Evolutionary conservation across 35 echinoderm and acorn worm genomes (phyloP), one percentile per base, ranked within the genome.

Genomic region (Anneissia japonica): DNA sequence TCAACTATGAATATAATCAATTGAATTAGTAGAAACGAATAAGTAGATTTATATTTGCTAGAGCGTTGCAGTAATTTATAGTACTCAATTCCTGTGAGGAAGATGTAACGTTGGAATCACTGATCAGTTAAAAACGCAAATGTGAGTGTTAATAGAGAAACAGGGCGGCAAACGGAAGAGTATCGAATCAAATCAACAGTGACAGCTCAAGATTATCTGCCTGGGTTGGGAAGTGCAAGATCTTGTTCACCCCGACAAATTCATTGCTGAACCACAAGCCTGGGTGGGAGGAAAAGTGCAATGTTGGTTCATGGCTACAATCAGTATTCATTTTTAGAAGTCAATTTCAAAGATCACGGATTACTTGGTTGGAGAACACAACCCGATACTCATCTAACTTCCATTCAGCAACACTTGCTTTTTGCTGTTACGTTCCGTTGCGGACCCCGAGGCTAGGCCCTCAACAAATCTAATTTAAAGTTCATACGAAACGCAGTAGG

Each of bases 201-300:
- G 51, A 64, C 51, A 64, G 51, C 19, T 64, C 26, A 64, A 64
- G 51, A 64, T 64, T 64, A 23, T 64, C 51, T 64, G 51, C 51
- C 4, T 64, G 51, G 51, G 51, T 64, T 64, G 51, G 51, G 51
- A 64, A 64, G 51, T 64, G 51, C 51, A 64, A 64, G 51, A 9
- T 64, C 51, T 64, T 64, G 51, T 64, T 64, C 51, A 64, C 51
- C 51, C 51, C 51, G 51, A 64, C 51, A 64, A 64, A 64, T 64
- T 64, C 51, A 26, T 64, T 2, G 7, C 51, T 64, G 51, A 64
- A 64, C 51, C 51, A 26, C 51, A 64, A 64, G 19, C 51, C 51
- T 64, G 51, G 51, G 51, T 64, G 51, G 51, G 51, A 64, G 21
- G 51, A 64, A 64, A 64, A 64, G 51, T 64, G 21, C 51, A 64